Evolutionary conservation across 2,113 vertebrate species (phyloP).

Genomic region (Lanius ludovicianus): DNA sequence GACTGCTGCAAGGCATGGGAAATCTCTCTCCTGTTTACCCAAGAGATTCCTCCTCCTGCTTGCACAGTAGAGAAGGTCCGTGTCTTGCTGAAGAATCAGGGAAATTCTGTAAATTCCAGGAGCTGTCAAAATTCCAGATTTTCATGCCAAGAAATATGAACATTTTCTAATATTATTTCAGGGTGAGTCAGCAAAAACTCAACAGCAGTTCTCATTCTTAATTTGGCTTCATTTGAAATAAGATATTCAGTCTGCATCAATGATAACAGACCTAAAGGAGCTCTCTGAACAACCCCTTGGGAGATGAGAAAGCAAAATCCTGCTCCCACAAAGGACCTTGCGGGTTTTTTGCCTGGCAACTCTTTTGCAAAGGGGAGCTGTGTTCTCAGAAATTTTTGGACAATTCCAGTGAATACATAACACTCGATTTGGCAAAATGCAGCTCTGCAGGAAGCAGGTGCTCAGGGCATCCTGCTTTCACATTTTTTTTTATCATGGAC

Average conservation of each 20-base stretch:
- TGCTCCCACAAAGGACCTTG: background rate
- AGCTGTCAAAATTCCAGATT: background rate
- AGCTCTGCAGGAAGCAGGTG: background rate
- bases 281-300: background rate
- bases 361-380: background rate
- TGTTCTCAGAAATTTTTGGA: background rate
- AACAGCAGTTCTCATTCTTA: background rate
- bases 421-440: accelerated
- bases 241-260: background rate
- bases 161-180: background rate
- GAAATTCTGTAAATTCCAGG: background rate
- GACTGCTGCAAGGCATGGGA: background rate
- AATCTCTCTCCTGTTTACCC: background rate
- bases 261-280: background rate
- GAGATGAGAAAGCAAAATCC: background rate
- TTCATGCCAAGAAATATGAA: background rate
- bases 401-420: background rate
- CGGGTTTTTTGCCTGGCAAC: accelerated
- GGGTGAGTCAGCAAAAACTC: conserved; percentile 15
- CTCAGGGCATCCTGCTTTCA: background rate
- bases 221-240: background rate
- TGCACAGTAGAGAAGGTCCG: background rate
- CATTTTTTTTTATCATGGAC: background rate
- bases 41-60: background rate
- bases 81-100: background rate